Base-by-base conservation (phyloP, 2,888 invertebrate genomes). In the Luperina nickerlii region DNA sequence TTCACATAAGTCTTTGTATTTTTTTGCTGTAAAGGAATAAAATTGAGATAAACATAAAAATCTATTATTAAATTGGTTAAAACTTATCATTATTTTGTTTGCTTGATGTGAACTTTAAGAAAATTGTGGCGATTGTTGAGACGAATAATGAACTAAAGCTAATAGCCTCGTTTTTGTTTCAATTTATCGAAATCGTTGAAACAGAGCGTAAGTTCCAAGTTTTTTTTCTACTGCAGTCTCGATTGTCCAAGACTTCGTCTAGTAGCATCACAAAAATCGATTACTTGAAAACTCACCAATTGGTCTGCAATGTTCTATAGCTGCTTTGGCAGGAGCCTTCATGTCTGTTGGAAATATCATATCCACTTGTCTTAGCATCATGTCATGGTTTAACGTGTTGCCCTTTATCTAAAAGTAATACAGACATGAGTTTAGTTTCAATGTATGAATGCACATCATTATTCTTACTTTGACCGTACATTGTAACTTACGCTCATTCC, bases 341-440 rank as follows among this genome's bases (percentile, higher is more conserved):
- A 94, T 90, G 9, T 95, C 94, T 2, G 91, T 38, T 15, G 95
- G 95, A 73, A 94, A 94, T 93, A 95, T 93, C 91, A 94, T 92
- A 67, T 95, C 94, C 0, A 95, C 93, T 84, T 94, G 94, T 77
- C 93, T 94, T 5, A 93, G 38, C 85, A 94, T 91, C 9, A 92
- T 92, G 0, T 94, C 94, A 75, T 90, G 88, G 20, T 83, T 87
- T 27, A 95, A 57, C 71, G 93, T 94, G 63, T 94, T 93, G 51
- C 94, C 94, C 75, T 94, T 95, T 38, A 94, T 83, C 95, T 94
- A 79, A 27, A 88, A 85, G 48, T 38, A 67, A 65, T 27, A n/a
- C 8, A 63, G 18, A 13, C 0, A 42, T 73, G 8, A 68, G 62
- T 70, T 71, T 63, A 70, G 11, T 73, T 73, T 74, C 3, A 51